Evolutionary conservation across 2,797 vertebrate species (phyloP), one percentile per base, ranked within the genome.

Genomic region (Tamandua tetradactyla): DNA sequence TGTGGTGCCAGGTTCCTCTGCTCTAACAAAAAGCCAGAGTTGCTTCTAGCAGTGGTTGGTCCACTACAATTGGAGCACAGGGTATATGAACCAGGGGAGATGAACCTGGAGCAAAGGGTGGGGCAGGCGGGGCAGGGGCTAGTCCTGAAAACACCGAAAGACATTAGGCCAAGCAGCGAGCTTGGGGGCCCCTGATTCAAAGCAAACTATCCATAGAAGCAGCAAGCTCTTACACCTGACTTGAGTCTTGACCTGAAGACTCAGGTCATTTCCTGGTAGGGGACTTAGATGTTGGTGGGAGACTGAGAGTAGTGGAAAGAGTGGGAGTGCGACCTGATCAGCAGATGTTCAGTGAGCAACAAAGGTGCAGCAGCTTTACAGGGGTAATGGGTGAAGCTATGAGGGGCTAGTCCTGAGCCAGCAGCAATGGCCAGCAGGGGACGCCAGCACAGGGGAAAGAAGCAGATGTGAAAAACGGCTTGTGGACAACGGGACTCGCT

Each of bases 81-180:
- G 52, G 7, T 3, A 1, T 6, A 5, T 15, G 22, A 2, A 11
- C 18, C 0, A 0, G 14, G n/a, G 17, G n/a, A 40, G 35, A 14
- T 23, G 23, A 30, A 4, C 22, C 17, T 44, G 1, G n/a, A 37
- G 64, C n/a, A 23, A 13, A 18, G 32, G 32, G 18, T 8, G 8
- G 22, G 13, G 18, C 32, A 18, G 72, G 2, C 2, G 6, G 71
- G 32, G 17, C 7, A n/a, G 3, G 10, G 30, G 44, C 59, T 35
- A 1, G 1, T 55, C 49, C 10, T 4, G 52, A 30, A 32, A 14
- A 44, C 30, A 68, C 23, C 0, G 7, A 12, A 27, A 42, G 10
- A 40, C n/a, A 27, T 14, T 17, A 12, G 32, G 68, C 5, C 47
- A 55, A 64, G 57, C 27, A 52, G 42, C 7, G 1, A 55, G 42